Conservation (phyloP, 2,888 invertebrate genomes). For the Anodontia alba region DNA sequence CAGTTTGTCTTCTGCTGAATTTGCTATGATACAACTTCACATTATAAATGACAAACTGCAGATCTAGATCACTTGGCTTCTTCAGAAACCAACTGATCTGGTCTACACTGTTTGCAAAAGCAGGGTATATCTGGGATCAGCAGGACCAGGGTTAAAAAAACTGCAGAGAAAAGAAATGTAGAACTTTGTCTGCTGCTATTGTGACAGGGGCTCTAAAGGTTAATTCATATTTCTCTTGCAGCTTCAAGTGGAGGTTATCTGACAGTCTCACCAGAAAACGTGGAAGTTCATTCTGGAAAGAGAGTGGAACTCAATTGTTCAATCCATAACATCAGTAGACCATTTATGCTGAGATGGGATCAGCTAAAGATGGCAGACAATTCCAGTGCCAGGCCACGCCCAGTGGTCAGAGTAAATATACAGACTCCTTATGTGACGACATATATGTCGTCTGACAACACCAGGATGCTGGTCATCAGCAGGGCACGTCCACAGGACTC, state of each 20-base stretch:
- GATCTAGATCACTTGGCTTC: too few species aligned
- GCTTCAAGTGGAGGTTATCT: background rate
- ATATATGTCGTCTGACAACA: background rate
- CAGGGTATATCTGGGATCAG: too few species aligned
- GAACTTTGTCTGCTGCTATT: too few species aligned
- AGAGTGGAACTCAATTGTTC: constrained; percentile 17
- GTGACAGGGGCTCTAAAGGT: too few species aligned
- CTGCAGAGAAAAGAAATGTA: too few species aligned
- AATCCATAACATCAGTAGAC: background rate
- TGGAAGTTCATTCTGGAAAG: background rate
- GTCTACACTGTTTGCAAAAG: too few species aligned
- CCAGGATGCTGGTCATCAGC: background rate
- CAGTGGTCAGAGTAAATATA: background rate
- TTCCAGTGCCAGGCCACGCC: background rate
- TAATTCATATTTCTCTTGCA: background rate
- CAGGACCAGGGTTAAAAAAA: too few species aligned
- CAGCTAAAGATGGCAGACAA: background rate
- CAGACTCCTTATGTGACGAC: background rate
- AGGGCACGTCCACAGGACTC: background rate
- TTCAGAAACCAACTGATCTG: too few species aligned
- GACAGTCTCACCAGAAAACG: background rate
- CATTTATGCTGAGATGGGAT: constrained; percentile 2
- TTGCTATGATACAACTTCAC: too few species aligned
- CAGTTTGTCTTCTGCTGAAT: too few species aligned
- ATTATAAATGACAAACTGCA: too few species aligned